Base-by-base conservation (phyloP, 2,888 invertebrate species). In the Patella ulyssiponensis region DNA sequence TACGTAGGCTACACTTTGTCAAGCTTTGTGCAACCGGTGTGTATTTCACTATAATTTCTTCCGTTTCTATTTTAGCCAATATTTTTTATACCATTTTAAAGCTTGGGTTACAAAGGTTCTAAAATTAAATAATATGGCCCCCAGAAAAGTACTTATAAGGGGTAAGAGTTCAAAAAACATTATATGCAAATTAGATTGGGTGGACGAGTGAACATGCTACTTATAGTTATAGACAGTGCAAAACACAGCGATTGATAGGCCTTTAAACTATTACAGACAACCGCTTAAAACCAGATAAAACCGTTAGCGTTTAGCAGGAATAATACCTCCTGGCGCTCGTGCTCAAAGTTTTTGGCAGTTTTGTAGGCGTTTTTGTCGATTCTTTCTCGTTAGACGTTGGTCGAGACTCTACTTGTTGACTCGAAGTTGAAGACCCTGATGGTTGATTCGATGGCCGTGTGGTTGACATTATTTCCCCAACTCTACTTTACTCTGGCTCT, bases 111-210 rank as follows among this genome's bases (percentile, higher is more conserved):
- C 64, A 71, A 33, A 70, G 73, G 73, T 74, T 69, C 23, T 14
- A 76, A 77, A 80, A 75, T 74, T 64, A 70, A 54, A 69, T 73
- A 74, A 76, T 75, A 52, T 76, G 69, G 73, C 15, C 1, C 2
- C 3, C 33, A 75, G 69, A 54, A 56, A 44, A 23, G 20, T 23
- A n/a, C 52, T 74, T 75, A 74, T 73, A 78, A 69, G 11, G 53
- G 44, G 71, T 72, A 79, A 54, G 71, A 79, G 73, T 71, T 51
- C 80, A 81, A 81, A 79, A 84, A 86, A 86, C 81, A 84, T 86
- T 85, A 86, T 86, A 86, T 86, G 86, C 86, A 86, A 86, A 86
- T 86, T 83, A 86, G 85, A 75, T 84, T 75, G 33, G 74, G 75
- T 71, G 54, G 75, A 17, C 17, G 27, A 23, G 75, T 75, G 75